Evolutionary conservation across 1,140 invertebrate genomes (phyloP), one percentile per base, ranked within the genome.

Genomic region (Tenebrio molitor): DNA sequence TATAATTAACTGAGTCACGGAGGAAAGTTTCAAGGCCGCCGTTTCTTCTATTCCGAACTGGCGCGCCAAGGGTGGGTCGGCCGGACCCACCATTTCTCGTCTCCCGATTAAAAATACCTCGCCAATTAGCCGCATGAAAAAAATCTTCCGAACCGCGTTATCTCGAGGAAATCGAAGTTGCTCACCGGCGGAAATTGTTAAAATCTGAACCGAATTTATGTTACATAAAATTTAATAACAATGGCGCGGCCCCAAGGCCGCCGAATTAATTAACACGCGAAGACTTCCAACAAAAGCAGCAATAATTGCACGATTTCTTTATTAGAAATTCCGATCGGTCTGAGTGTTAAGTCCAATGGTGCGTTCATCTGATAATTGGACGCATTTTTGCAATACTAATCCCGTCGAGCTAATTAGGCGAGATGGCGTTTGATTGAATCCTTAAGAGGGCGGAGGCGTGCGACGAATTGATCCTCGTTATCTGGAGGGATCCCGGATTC

Each of bases 161-260:
- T 58, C 50, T 25, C n/a, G 23, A 58, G 50, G 50, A 58, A 58
- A 58, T 58, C 50, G 50, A 58, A 29, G 50, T 58, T 58, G 19
- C 50, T 58, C 44, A 17, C 16, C 19, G 14, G 19, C 50, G 50
- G 50, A 58, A 58, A 58, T 58, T 23, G 50, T 58, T 58, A 58
- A 53, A 53, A 53, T 53, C 46, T 6, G 46, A 53, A 53, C 36
- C 12, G 8, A 53, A 53, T 5, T 58, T 29, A 58, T 17, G 50
- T 58, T 58, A 58, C 50, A 58, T 58, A 58, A 58, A 58, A 58
- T 58, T 58, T 58, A 58, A 58, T 29, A 58, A 58, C 15, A 58
- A 58, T 58, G n/a, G 50, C 50, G 29, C 21, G 21, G 10, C 23
- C 29, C 23, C 50, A 58, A 58, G 50, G 50, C 23, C 50, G 50